Evolutionary conservation across 2,888 invertebrate species (phyloP), one percentile per base, ranked within the genome.

Genomic region (Drosophila melanocephala): DNA sequence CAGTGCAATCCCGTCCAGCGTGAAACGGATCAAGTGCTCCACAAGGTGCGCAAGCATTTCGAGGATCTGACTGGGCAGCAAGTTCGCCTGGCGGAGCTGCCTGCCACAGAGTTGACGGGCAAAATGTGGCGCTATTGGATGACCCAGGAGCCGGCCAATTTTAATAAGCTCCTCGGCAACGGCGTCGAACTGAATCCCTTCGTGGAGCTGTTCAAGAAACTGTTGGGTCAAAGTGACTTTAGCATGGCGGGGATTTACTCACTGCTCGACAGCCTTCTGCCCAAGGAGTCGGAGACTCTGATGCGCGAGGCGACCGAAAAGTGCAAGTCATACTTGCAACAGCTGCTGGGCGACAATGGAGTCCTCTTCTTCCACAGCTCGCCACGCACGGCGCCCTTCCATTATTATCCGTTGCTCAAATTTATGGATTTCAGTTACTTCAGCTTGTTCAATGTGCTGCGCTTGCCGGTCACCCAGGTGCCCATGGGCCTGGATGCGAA

Each of bases 351-450:
- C 14, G 94, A 95, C 9, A 95, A 97, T 92, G 98, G 98, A 0
- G 96, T 99, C 6, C 94, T 99, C 7, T 92, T 99, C 64, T 98
- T 96, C 93, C 98, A 98, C 39, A 96, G 97, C 9, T 96, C 96
- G 72, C 97, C 98, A 0, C 95, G 95, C 71, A 95, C 96, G 5
- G 97, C 98, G 0, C 96, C 96, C 22, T 97, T 97, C 93, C 98
- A 98, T 94, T 96, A 96, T 93, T 95, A 97, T 65, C 95, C 96
- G 28, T 95, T 97, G 77, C 92, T 97, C 14, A 95, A 97, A 62
- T 96, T 97, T 0, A 96, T 95, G 93, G 98, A 98, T 94, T 97
- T 98, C 93, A 95, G 95, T 57, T 97, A 98, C 93, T 98, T 97
- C 94, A 96, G 96, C 28, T 94, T 98, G 63, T 97, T 98, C 93